These are phyloP conservation scores for Paratilapia polleni DNA, from an alignment of 2,113 vertebrate genomes.

Conservation along the genomic window DNA sequence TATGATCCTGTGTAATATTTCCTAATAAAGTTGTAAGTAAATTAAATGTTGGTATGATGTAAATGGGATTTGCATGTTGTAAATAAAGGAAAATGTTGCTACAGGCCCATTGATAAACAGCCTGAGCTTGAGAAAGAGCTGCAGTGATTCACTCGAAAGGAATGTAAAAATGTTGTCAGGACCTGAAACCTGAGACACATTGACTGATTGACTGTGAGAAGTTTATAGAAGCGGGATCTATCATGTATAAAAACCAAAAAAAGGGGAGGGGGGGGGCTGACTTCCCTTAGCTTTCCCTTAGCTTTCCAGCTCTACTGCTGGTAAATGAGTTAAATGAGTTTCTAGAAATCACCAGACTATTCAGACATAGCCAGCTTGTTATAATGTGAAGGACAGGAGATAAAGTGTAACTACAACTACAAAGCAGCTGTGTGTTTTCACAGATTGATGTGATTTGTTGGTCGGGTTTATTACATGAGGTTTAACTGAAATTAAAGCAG, in stretches of 20 bases:
- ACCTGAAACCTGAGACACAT: conserved; percentile 2
- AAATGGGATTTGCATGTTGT: neutral
- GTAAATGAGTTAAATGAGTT: neutral
- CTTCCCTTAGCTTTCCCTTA: neutral
- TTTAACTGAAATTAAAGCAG: neutral
- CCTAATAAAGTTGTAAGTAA: conserved; percentile 61
- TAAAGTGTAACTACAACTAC: no score
- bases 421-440: neutral
- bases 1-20: conserved; percentile 23
- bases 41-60: neutral
- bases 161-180: conserved; percentile 49
- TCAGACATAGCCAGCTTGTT: no score
- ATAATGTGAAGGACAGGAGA: no score
- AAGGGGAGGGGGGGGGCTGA: neutral
- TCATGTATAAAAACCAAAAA: neutral
- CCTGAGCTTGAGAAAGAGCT: neutral
- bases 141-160: conserved; percentile 32
- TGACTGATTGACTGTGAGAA: conserved; percentile 12
- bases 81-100: conserved; percentile 5
- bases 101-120: conserved; percentile 10
- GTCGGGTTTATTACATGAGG: neutral
- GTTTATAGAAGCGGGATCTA: conserved; percentile 1
- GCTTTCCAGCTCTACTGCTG: neutral
- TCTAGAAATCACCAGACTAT: neutral
- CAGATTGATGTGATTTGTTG: neutral